Base-by-base conservation (phyloP, 2,113 vertebrate genomes). In the Poeciliopsis turrubarensis region DNA sequence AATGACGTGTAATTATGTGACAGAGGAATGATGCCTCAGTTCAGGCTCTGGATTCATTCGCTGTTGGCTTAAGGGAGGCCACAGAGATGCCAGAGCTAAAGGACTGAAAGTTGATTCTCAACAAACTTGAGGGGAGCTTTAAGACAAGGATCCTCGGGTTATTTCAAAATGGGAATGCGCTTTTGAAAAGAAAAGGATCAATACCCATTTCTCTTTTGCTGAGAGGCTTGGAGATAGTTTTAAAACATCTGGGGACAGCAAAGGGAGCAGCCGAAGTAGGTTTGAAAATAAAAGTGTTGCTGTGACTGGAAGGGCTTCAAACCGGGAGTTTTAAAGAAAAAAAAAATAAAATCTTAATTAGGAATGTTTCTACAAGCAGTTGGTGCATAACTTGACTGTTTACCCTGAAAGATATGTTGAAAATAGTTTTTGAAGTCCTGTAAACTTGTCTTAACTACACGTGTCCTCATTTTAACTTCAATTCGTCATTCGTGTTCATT, bases 141-240 rank as follows among this genome's bases (percentile, higher is more conserved):
- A 68, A 60, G 37, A 60, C 29, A 62, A 69, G 68, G 47, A 65
- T 75, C 62, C 29, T 34, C 6, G 0, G 31, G 57, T 69, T 26
- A 73, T 73, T 73, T 73, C 5, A 17, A 69, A 73, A 73, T 39
- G 62, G 47, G 62, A 44, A 0, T 17, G 31, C 22, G 9, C 61
- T 61, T 67, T 60, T 66, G 12, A 54, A 67, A 78, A 57, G 17
- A n/a, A 57, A 57, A 72, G 57, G 62, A 78, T 78, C 77, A 66
- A 67, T 70, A 70, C 27, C 51, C n/a, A 75, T 60, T 78, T 72
- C 54, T 77, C 17, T 73, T 60, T 72, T 32, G 73, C 71, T 66
- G 12, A 51, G 41, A 72, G 60, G 69, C 60, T 65, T 29, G 27
- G 66, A 70, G 47, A 69, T 26, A 47, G 29, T 29, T 68, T 44